Evolutionary conservation across 2,113 vertebrate genomes (phyloP).

Genomic region (Elachura formosa): DNA sequence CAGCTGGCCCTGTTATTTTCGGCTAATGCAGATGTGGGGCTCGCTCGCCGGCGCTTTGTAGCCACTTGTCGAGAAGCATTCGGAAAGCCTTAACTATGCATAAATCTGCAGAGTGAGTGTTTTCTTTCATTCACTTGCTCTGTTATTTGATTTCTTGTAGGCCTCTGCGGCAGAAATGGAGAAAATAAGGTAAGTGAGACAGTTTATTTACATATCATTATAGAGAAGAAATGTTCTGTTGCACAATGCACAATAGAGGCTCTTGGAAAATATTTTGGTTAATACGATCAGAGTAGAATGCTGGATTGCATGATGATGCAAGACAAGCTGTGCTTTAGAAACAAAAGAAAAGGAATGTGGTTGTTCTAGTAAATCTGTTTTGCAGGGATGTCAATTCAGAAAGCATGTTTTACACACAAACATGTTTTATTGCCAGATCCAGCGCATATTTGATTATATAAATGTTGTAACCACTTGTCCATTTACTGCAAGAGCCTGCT

Average conservation of each 20-base stretch:
- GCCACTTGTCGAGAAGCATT: slow-evolving; percentile 41
- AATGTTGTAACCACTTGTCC: slow-evolving; percentile 51
- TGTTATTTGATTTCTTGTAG: slow-evolving; percentile 77
- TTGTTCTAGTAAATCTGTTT: slow-evolving; percentile 16
- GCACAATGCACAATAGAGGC: neutral
- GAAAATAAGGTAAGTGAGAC: slow-evolving; percentile 83
- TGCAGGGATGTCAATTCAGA: slow-evolving; percentile 10
- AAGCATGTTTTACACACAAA: slow-evolving; percentile 26
- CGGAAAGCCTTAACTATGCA: slow-evolving; percentile 65
- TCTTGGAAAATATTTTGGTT: slow-evolving; percentile 6
- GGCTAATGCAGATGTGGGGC: slow-evolving; percentile 61
- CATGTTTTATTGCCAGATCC: slow-evolving; percentile 16
- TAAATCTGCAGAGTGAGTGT: slow-evolving; percentile 60
- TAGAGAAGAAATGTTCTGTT: slow-evolving; percentile 21
- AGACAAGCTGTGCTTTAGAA: slow-evolving; percentile 25
- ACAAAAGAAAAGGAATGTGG: slow-evolving; percentile 36
- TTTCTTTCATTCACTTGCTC: slow-evolving; percentile 69
- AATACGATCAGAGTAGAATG: neutral
- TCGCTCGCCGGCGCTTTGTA: neutral
- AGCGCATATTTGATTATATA: slow-evolving; percentile 42
- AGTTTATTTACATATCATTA: slow-evolving; percentile 57
- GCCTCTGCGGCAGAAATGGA: slow-evolving; percentile 82
- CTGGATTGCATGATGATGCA: neutral
- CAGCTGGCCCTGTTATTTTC: slow-evolving; percentile 53
- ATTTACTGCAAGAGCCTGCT: slow-evolving; percentile 50